Conservation (phyloP, 2,888 invertebrate species). For the Heteromyza rotundicornis region DNA sequence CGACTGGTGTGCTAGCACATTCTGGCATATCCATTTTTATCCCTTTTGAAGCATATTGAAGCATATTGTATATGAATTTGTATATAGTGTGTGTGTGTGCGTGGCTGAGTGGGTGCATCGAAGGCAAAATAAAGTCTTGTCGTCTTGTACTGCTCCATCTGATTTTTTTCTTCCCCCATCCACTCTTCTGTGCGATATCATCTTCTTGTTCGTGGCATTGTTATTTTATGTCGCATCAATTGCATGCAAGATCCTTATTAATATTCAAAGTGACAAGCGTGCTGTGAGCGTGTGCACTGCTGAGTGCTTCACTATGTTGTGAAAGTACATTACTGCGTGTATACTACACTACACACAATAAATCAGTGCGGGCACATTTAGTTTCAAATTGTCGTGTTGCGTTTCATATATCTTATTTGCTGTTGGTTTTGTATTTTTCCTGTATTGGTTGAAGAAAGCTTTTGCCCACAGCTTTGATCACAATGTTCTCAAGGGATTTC, state of each 20-base stretch:
- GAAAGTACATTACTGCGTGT: too few species aligned
- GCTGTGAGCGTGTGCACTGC: too few species aligned
- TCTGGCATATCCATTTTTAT: not conserved
- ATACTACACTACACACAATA: too few species aligned
- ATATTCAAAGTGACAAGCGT: conserved; percentile 8
- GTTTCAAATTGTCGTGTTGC: too few species aligned
- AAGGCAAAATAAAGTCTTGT: too few species aligned
- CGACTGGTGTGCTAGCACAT: not conserved
- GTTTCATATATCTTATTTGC: too few species aligned
- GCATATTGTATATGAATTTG: not conserved
- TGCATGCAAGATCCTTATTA: not conserved
- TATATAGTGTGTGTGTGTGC: not conserved
- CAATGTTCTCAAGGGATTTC: too few species aligned
- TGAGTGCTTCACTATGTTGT: not conserved
- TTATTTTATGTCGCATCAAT: not conserved
- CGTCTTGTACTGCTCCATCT: not conserved
- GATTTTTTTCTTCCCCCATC: not conserved
- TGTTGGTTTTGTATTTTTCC: too few species aligned
- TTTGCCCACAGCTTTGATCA: too few species aligned
- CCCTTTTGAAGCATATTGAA: not conserved
- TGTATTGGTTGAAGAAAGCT: too few species aligned
- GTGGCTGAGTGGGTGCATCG: not conserved
- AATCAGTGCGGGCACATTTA: too few species aligned
- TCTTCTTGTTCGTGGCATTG: not conserved
- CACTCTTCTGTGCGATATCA: not conserved